These are phyloP conservation scores for Ginglymostoma cirratum DNA, from an alignment of 2,113 vertebrate species.

Conservation along the genomic window DNA sequence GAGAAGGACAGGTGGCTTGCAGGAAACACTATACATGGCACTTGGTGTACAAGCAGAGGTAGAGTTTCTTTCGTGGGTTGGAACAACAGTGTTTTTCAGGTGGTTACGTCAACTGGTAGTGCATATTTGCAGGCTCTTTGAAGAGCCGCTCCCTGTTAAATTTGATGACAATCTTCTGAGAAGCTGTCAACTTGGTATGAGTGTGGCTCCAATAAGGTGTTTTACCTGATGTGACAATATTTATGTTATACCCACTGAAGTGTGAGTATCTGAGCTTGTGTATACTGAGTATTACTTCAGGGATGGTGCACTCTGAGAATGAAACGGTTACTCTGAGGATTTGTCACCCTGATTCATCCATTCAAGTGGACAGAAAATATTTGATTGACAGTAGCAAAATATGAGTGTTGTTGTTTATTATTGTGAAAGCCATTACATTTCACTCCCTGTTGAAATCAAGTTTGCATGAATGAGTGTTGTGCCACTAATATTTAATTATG, in stretches of 20 bases:
- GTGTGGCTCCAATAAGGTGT: no score
- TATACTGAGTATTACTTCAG: not conserved
- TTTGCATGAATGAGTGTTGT: not conserved
- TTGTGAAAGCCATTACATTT: not conserved
- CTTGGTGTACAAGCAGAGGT: not conserved
- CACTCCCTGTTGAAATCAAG: not conserved
- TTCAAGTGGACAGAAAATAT: not conserved
- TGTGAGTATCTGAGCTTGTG: not conserved
- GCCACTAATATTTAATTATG: not conserved
- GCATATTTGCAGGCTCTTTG: not conserved
- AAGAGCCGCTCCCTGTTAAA: not conserved
- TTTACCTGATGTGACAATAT: no score
- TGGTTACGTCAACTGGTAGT: not conserved
- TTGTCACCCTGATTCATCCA: not conserved
- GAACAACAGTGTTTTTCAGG: not conserved
- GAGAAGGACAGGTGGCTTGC: not conserved
- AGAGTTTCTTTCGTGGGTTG: not conserved
- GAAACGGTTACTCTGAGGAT: not conserved
- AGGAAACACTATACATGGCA: not conserved
- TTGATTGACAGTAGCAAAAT: not conserved
- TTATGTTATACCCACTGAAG: not conserved
- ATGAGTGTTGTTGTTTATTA: not conserved
- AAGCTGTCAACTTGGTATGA: not conserved
- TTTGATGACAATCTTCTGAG: not conserved
- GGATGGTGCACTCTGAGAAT: not conserved